phyloP scores from a whole-genome alignment of 2,113 vertebrate species.

The Glaucidium brasilianum region DNA sequence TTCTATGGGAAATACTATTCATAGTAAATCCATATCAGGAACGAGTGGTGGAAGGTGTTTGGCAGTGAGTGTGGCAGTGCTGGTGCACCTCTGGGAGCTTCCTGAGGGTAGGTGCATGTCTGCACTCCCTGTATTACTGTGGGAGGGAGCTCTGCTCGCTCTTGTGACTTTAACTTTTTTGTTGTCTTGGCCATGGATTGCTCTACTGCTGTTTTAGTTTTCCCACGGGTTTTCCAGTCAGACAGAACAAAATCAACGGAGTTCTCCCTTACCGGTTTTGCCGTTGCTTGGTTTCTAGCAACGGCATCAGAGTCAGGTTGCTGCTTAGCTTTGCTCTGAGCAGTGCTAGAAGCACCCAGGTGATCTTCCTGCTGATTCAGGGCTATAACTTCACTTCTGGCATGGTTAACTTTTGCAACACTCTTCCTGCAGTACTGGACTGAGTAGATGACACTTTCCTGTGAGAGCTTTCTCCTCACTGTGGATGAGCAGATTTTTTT shows the following conservation, averaged over 20 bases:
- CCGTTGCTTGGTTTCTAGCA: background rate
- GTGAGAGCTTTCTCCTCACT: background rate
- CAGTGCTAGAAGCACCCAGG: background rate
- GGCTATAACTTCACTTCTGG: background rate
- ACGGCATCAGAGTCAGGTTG: accelerated
- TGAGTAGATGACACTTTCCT: background rate
- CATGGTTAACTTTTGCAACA: accelerated
- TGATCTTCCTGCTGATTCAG: background rate
- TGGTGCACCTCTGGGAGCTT: background rate
- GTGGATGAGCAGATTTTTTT: background rate
- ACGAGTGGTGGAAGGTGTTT: background rate
- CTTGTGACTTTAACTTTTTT: background rate
- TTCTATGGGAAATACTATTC: background rate
- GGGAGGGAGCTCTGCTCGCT: background rate
- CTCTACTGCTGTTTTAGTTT: background rate
- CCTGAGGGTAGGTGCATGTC: background rate
- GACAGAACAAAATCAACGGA: background rate
- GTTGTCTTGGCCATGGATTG: background rate
- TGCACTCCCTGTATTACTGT: accelerated
- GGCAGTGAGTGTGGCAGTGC: background rate
- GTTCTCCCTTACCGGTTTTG: background rate
- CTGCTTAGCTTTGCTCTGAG: background rate
- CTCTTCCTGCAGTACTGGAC: background rate
- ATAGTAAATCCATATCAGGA: accelerated
- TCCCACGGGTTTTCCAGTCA: background rate